Base-by-base conservation (phyloP, 2,888 invertebrate genomes). In the Sericinus montela region DNA sequence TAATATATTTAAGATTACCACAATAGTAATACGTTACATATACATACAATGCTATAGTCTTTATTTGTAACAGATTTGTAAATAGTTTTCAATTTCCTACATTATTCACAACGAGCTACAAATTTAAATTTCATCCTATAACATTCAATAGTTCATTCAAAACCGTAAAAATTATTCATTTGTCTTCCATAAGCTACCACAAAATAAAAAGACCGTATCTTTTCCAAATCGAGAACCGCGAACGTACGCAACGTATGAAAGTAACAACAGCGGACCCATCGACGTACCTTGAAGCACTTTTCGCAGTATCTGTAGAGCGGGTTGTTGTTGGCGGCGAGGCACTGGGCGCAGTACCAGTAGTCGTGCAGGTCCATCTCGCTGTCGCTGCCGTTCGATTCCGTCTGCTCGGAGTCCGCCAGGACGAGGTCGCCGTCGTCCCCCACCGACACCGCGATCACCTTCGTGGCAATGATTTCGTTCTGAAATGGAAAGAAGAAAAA, bases 261-360 rank as follows among this genome's bases (percentile, higher is more conserved):
- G 29, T 1, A 30, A 41, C 23, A 34, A 13, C 9, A 11, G 13
- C 1, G 23, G 32, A 1, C 14, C 14, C 9, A 42, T 45, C 14
- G 6, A 11, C 46, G 63, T 72, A 93, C 93, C 92, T 92, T 91
- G 73, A 91, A 93, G 71, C 93, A 94, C 77, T 91, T 91, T 72
- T 92, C 91, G 75, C 94, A 94, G 80, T 91, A 93, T 55, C 92
- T 80, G 69, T 91, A 93, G 49, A 90, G 77, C 32, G 93, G 92
- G 80, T 92, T 92, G 72, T 93, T 91, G 68, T 89, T 91, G 58
- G 75, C 72, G 41, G 90, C 88, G 55, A 85, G 88, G 78, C 94
- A 94, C 66, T 91, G 91, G 13, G 91, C 89, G 71, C 94, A 94
- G 47, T 85, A 82, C 90, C 91, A 89, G 78, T 92, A 93, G 73